phyloP scores from a whole-genome alignment of 2,888 invertebrate species.

The Lithophane ornitopus region DNA sequence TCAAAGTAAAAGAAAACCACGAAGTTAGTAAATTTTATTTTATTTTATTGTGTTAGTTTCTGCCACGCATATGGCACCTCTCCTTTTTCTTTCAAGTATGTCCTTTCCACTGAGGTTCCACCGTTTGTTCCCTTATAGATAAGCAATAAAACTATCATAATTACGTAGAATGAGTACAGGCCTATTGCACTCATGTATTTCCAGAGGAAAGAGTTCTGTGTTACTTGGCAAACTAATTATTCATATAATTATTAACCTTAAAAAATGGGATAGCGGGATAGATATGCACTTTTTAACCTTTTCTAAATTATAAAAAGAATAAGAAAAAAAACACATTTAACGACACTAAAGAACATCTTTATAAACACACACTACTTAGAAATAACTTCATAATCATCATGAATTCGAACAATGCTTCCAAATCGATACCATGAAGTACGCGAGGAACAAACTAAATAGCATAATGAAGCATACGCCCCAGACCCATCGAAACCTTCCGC shows the following conservation, averaged over 20 bases:
- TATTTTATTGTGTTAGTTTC: no score
- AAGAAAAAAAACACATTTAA: background rate
- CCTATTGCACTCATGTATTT: no score
- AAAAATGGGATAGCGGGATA: no score
- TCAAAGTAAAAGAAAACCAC: background rate
- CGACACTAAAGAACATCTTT: background rate
- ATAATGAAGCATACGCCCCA: background rate
- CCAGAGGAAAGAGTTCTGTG: no score
- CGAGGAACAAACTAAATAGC: background rate
- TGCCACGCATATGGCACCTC: no score
- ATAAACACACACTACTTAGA: background rate
- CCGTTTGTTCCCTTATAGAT: no score
- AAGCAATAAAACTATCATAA: no score
- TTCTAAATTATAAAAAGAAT: background rate
- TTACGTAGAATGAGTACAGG: no score
- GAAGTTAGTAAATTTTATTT: background rate
- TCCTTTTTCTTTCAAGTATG: no score
- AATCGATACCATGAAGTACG: background rate
- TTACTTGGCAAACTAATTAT: no score
- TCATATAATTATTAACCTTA: no score
- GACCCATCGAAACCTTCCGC: background rate
- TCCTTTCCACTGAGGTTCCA: no score
- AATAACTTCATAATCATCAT: background rate
- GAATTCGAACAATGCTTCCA: background rate
- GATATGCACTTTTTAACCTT: background rate